Evolutionary conservation across 1,140 invertebrate genomes (phyloP), one percentile per base, ranked within the genome.

Genomic region (Meteorus sp.): DNA sequence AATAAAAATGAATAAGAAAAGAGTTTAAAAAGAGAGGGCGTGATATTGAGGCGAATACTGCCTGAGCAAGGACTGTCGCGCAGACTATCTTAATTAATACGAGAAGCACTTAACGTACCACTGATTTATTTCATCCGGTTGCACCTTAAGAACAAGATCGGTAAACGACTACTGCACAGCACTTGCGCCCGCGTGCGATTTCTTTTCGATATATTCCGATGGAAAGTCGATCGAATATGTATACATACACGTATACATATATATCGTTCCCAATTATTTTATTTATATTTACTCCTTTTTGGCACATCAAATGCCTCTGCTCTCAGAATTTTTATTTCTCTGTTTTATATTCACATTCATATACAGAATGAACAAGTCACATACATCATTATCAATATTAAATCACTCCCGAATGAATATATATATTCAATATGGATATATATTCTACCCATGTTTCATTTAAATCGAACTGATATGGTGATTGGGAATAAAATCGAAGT

Each of bases 11-110:
- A n/a, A 29, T 44, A 35, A 45, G 27, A 27, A 55, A 55, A 27
- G 52, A 52, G 35, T 41, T 39, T 27, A n/a, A 39, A 23, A 29
- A 27, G n/a, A n/a, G n/a, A n/a, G n/a, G n/a, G n/a, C n/a, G n/a
- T n/a, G n/a, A n/a, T n/a, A n/a, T n/a, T n/a, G n/a, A n/a, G n/a
- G n/a, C n/a, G n/a, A n/a, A n/a, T n/a, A n/a, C n/a, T n/a, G n/a
- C n/a, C n/a, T n/a, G n/a, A 37, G 43, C 41, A 22, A 58, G 47
- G 25, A 56, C 41, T 48, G 29, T 33, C 50, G 31, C 33, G 19
- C 43, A 35, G 55, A 41, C 61, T 70, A 64, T 71, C 66, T 71
- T 71, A 71, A 71, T 71, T 71, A 71, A 70, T 71, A 71, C 64
- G 54, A 60, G 57, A 37, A 59, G 61, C 64, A 65, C 69, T 71